Percentiles rank a stretch among this genome's conserved stretches.
Evolutionary conservation across 2,888 invertebrate genomes (phyloP).

Genomic region (Chydorus sphaericus): DNA sequence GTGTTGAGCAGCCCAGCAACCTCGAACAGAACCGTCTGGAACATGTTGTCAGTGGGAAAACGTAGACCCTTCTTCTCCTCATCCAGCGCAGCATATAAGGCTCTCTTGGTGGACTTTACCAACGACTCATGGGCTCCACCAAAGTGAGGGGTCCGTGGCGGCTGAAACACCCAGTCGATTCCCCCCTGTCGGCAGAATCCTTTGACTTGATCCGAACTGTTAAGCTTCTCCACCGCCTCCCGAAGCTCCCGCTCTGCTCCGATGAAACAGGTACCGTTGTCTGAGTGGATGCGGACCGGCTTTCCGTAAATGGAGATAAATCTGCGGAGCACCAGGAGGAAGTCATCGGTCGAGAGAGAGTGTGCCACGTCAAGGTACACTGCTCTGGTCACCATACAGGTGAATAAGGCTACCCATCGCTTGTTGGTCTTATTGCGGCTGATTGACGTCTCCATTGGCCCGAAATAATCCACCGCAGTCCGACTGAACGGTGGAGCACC

Average conservation of each 20-base stretch:
- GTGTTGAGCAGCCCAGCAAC: not conserved
- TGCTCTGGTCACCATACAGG: slow-evolving; percentile 17
- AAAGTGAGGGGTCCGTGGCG: slow-evolving; percentile 9
- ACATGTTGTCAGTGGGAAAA: not conserved
- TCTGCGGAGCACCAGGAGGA: slow-evolving; percentile 16
- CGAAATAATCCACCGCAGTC: slow-evolving; percentile 17
- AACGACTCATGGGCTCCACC: slow-evolving; percentile 5
- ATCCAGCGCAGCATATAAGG: slow-evolving; percentile 4
- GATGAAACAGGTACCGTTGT: slow-evolving; percentile 18
- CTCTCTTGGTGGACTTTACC: slow-evolving; percentile 7
- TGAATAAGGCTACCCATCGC: slow-evolving; percentile 16
- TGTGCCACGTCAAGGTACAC: slow-evolving; percentile 17
- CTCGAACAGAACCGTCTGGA: slow-evolving; percentile 8
- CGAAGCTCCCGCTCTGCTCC: not conserved
- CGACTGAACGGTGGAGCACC: slow-evolving; percentile 13
- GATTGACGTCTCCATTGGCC: slow-evolving; percentile 10
- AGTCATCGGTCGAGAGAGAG: slow-evolving; percentile 15
- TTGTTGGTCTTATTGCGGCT: slow-evolving; percentile 1
- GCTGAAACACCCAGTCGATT: slow-evolving; percentile 9
- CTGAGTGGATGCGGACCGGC: slow-evolving; percentile 16
- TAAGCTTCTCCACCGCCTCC: not conserved
- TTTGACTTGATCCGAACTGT: not conserved
- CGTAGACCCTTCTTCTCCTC: not conserved
- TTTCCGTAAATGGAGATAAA: slow-evolving; percentile 17
- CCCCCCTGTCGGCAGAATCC: not conserved